Evolutionary conservation across 2,888 invertebrate genomes (phyloP), one percentile per base, ranked within the genome.

Genomic region (Tuberolachnus salignus): DNA sequence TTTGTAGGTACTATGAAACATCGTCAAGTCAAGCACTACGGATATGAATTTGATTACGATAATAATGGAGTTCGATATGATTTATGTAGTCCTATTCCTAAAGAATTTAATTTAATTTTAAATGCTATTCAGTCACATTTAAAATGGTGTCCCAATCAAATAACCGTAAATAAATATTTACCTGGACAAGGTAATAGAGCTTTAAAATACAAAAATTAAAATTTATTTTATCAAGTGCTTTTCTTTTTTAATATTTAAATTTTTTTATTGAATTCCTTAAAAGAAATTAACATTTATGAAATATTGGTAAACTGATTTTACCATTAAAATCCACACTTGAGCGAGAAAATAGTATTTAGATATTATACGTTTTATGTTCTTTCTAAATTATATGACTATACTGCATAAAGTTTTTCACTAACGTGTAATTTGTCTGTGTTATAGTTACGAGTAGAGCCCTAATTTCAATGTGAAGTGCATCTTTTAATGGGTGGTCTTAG

Each of bases 41-140:
- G 97, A 0, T 97, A 91, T 86, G 94, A 95, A 85, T 98, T 98
- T 85, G 87, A 91, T 81, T 98, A 98, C 86, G 92, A 91, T 67
- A 97, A 97, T 86, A 92, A 92, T 86, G 92, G 97, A 0, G 92
- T 97, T 85, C 87, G 90, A 74, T 85, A 88, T 74, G 85, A 87
- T 71, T 94, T 94, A 0, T 83, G 86, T 0, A 88, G 90, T 63
- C 86, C 86, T 57, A 91, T 97, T 83, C 97, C 97, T 0, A 82
- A 84, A 4, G 88, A 89, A 82, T 94, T 93, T 86, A 84, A 89
- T 83, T 86, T 90, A 81, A 84, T 97, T 14, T 90, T 92, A 87
- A 83, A 86, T 23, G 34, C 49, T 3, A 78, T 78, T 59, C 23
- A 57, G 3, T 78, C 57, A 4, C 14, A n/a, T 57, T 49, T 78